These are phyloP conservation scores for Eulithis testata DNA, from an alignment of 2,888 invertebrate species.

Conservation along the genomic window DNA sequence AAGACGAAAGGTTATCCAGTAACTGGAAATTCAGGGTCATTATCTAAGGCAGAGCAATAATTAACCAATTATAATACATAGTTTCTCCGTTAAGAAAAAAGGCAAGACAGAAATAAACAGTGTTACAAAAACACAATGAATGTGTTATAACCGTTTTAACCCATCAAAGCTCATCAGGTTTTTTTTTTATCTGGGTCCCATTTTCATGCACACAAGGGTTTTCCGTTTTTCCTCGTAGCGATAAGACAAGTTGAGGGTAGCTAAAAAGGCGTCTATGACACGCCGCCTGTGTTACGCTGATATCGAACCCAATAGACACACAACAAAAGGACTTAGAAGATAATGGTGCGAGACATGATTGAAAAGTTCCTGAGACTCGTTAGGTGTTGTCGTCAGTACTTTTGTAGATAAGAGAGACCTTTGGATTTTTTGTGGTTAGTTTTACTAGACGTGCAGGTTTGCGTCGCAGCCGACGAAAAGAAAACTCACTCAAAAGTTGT, in stretches of 20 bases:
- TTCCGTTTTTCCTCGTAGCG: constrained; percentile 23
- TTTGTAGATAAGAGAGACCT: constrained; percentile 19
- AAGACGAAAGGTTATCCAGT: too few species aligned
- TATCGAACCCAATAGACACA: constrained; percentile 31
- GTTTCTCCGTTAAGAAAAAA: too few species aligned
- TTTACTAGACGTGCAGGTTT: neutral
- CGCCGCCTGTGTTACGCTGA: constrained; percentile 34
- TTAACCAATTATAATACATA: too few species aligned
- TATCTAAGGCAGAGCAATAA: too few species aligned
- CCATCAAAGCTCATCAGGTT: too few species aligned
- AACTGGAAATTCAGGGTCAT: too few species aligned
- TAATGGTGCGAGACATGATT: constrained; percentile 22
- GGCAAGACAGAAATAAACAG: too few species aligned
- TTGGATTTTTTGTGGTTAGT: constrained; percentile 12
- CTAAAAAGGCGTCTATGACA: constrained; percentile 12
- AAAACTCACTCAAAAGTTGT: too few species aligned
- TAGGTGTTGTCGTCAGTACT: neutral
- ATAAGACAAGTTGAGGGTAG: constrained; percentile 28
- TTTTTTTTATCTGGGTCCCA: neutral
- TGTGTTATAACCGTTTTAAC: too few species aligned
- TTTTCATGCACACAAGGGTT: constrained; percentile 9
- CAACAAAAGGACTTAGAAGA: constrained; percentile 33
- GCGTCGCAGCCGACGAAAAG: too few species aligned
- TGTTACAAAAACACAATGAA: too few species aligned
- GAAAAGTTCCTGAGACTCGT: constrained; percentile 21